Evolutionary conservation across 2,113 vertebrate genomes (phyloP).

Genomic region (Haliaeetus leucogaster): DNA sequence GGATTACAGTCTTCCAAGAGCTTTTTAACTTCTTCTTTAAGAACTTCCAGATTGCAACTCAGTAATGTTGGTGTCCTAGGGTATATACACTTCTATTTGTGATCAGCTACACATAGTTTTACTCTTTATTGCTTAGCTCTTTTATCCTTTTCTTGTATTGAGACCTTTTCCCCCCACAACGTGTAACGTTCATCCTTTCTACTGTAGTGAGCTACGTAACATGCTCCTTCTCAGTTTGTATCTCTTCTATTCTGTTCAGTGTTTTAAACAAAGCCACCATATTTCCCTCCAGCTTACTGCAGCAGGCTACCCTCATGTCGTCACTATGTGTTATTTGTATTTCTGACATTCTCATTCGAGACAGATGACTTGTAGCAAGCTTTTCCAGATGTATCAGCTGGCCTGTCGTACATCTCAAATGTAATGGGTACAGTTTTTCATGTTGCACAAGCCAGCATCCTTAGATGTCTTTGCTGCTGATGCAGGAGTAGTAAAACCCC

Average conservation of each 20-base stretch:
- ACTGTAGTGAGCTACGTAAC: neutral
- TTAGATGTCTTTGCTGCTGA: neutral
- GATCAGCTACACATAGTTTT: neutral
- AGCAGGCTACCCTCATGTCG: neutral
- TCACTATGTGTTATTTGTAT: neutral
- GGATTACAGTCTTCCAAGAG: neutral
- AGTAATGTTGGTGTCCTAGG: neutral
- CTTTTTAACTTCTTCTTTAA: neutral
- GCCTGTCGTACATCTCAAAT: neutral
- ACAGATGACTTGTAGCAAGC: neutral
- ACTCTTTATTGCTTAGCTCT: neutral
- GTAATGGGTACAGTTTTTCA: neutral
- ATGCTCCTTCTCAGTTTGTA: neutral
- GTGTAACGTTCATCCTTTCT: neutral
- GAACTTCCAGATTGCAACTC: neutral
- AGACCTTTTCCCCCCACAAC: neutral
- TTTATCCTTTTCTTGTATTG: neutral
- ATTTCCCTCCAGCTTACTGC: neutral
- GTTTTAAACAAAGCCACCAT: neutral
- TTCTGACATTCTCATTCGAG: neutral
- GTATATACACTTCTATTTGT: neutral
- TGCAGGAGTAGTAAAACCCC: neutral
- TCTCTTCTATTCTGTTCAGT: neutral
- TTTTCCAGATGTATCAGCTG: neutral
- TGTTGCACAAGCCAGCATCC: neutral